Percentiles rank a stretch among this genome's conserved stretches.
Conservation (phyloP, 2,888 invertebrate genomes). For the Cheilosia scutellata region DNA sequence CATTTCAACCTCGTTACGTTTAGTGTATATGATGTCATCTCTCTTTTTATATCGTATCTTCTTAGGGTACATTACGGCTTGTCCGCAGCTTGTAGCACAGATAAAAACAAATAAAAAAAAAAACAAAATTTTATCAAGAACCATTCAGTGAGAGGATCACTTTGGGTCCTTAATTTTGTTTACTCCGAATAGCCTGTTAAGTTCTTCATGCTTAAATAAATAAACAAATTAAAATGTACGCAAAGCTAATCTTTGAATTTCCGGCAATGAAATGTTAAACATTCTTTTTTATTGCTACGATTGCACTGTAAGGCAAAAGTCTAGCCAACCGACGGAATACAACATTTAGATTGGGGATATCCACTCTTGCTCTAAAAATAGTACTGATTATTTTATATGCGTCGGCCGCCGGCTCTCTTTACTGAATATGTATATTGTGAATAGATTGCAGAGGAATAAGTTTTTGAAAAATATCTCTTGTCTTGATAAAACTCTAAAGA, state of each 20-base stretch:
- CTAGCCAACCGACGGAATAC: neutral
- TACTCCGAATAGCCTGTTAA: neutral
- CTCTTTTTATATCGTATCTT: neutral
- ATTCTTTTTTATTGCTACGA: neutral
- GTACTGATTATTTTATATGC: conserved; percentile 1
- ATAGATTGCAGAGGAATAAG: too few relatives aligned
- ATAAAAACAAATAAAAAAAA: too few relatives aligned
- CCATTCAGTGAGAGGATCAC: neutral
- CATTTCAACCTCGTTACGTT: neutral
- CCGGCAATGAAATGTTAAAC: conserved; percentile 3
- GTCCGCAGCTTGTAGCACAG: too few relatives aligned
- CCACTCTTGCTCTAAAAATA: conserved; percentile 6
- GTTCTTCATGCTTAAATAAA: neutral
- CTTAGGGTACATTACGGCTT: neutral
- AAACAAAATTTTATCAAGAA: too few relatives aligned
- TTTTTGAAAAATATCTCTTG: too few relatives aligned
- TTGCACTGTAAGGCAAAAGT: neutral
- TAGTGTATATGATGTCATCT: conserved; percentile 4
- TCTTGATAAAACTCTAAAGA: too few relatives aligned
- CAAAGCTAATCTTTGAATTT: neutral
- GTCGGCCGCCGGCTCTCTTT: too few relatives aligned
- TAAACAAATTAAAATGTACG: neutral
- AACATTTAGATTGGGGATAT: neutral
- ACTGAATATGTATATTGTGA: too few relatives aligned
- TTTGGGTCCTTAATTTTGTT: neutral